Evolutionary conservation across 2,797 vertebrate genomes (phyloP), one percentile per base, ranked within the genome.

Genomic region (Pitangus sulphuratus): DNA sequence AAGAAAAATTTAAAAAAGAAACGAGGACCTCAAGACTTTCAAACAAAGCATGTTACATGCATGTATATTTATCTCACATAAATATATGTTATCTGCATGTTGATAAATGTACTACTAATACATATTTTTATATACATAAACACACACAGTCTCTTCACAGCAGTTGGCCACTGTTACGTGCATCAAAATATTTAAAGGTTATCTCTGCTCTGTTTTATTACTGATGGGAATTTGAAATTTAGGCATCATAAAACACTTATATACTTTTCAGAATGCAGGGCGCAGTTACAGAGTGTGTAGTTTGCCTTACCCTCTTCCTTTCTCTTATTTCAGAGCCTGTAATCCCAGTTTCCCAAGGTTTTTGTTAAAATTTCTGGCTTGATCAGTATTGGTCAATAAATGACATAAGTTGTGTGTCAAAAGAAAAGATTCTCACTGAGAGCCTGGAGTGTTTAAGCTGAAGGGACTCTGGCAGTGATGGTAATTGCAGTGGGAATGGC

Each of bases 1-100:
- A 45, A 66, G 20, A 70, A 39, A 2, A 68, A 44, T 13, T 61
- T 3, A 3, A 9, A 31, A 45, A 51, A 69, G 10, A 58, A 42
- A 22, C 1, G 4, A 10, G 5, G 2, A 35, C 0, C 4, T 7
- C 17, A 33, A 50, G 11, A 15, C 12, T 53, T 4, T 17, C 4
- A 28, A 65, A 37, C 54, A n/a, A 28, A 15, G 1, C 6, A 9
- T 57, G 20, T 28, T 4, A 6, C 6, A 31, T 72, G 11, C 3
- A 5, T 9, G 1, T 21, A 2, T 47, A 20, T 45, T 26, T 51
- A 37, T 10, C 26, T 40, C 9, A 1, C 2, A 13, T 35, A 60
- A 65, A 40, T 50, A 9, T 20, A 11, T 17, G 12, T 7, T 5
- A 11, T 15, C 4, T 53, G 4, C 3, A 8, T 58, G 37, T 57